Evolutionary conservation across 2,113 vertebrate genomes (phyloP), one percentile per base, ranked within the genome.

Genomic region (Trichechus manatus): DNA sequence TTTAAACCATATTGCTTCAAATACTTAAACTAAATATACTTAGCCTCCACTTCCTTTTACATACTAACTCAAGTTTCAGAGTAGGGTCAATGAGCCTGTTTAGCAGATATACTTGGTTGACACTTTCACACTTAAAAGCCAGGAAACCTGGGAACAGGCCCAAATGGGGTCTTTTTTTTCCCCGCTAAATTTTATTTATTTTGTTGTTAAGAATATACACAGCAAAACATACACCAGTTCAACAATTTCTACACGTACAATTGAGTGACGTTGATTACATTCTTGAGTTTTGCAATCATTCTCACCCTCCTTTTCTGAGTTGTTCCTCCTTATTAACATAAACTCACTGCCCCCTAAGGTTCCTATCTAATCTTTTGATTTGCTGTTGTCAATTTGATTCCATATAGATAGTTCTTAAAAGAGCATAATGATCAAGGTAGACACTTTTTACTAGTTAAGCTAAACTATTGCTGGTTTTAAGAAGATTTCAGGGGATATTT

Each of bases 1-100:
- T 89, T 92, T 87, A 83, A 79, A 79, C 80, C 22, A 56, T 15
- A 19, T 80, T 87, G 56, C 33, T 87, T 91, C 47, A 79, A 33
- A 61, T 91, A 61, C n/a, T 94, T 78, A 61, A 50, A 82, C 72
- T 33, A 75, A 53, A 72, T 50, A 53, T n/a, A 68, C 31, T 80
- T 50, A 53, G 19, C 20, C 47, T 79, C 10, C 29, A 0, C 9
- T 87, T 83, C 36, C 42, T 95, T 93, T 89, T 7, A 53, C 3
- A 66, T 0, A 61, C 9, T 81, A 42, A 70, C 6, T 50, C 39
- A 81, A 33, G 9, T 5, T 61, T 78, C 50, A 93, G 31, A 77
- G 61, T 42, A 75, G 47, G 39, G 29, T 90, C n/a, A 70, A 31
- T 64, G 74, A 86, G 33, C 17, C 47, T 64, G 23, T n/a, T 86